These are phyloP conservation scores for Dysmachus trigonus DNA, from an alignment of 2,888 invertebrate species.

Conservation along the genomic window DNA sequence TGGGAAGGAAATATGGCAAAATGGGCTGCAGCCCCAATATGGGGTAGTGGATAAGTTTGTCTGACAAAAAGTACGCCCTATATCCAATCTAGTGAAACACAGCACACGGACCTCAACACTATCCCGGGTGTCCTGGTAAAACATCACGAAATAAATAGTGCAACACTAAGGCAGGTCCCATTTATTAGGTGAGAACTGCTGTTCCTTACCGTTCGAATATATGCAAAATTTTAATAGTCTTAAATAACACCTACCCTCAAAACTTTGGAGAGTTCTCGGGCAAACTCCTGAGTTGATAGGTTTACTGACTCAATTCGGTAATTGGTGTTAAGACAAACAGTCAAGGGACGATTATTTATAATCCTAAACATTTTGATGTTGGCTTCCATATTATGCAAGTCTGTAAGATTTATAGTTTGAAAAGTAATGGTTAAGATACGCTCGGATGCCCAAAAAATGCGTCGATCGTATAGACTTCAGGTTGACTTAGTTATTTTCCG, in stretches of 20 bases:
- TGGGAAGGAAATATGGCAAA: neutral
- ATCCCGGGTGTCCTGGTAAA: neutral
- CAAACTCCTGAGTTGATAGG: neutral
- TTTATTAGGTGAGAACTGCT: neutral
- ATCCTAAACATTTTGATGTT: neutral
- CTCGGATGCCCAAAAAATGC: too few species aligned
- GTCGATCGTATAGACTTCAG: neutral
- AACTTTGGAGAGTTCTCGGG: neutral
- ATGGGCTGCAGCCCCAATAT: neutral
- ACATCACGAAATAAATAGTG: neutral
- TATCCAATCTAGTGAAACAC: neutral
- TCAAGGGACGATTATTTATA: neutral
- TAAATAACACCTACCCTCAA: neutral
- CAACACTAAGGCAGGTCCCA: neutral
- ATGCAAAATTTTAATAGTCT: neutral
- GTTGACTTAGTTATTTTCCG: neutral
- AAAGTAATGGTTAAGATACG: too few species aligned
- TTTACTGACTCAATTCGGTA: neutral
- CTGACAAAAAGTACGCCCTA: neutral
- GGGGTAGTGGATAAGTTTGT: neutral
- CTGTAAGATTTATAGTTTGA: too few species aligned
- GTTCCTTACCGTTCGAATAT: neutral
- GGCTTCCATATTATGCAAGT: neutral
- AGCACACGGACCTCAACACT: neutral
- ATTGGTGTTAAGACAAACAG: neutral